Evolutionary conservation across 1,140 invertebrate genomes (phyloP).

Genomic region (Zaprionus gabonicus): DNA sequence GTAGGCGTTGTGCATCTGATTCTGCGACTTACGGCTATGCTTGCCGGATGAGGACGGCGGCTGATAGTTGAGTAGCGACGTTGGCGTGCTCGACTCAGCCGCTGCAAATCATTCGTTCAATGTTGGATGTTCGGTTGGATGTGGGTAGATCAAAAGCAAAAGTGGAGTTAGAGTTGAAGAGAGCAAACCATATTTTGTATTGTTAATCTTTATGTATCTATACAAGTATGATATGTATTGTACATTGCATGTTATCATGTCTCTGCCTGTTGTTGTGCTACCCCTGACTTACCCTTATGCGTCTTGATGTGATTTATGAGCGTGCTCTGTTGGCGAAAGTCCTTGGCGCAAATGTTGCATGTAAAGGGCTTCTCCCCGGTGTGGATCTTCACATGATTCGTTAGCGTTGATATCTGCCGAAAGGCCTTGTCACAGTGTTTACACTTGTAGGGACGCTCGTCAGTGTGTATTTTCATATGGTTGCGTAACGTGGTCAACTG

Average conservation of each 20-base stretch:
- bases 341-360: slow-evolving; percentile 82
- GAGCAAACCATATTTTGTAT: not conserved
- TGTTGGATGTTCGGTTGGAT: slow-evolving; percentile 4
- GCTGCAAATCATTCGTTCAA: slow-evolving; percentile 32
- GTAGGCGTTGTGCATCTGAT: slow-evolving; percentile 74
- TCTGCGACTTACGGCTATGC: slow-evolving; percentile 63
- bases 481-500: slow-evolving; percentile 84
- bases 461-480: slow-evolving; percentile 84
- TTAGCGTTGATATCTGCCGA: slow-evolving; percentile 82
- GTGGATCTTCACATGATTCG: slow-evolving; percentile 84
- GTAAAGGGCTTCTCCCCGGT: slow-evolving; percentile 84
- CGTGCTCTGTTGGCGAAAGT: slow-evolving; percentile 83
- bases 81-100: slow-evolving; percentile 76
- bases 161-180: slow-evolving; percentile 10
- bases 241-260: slow-evolving; percentile 3
- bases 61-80: slow-evolving; percentile 78
- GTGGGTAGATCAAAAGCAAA: slow-evolving; percentile 5
- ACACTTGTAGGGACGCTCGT: slow-evolving; percentile 83
- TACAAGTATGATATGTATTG: not conserved
- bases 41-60: slow-evolving; percentile 66
- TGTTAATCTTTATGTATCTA: slow-evolving; percentile 4
- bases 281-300: slow-evolving; percentile 76
- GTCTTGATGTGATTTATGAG: slow-evolving; percentile 84
- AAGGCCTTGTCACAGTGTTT: slow-evolving; percentile 83
- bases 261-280: not conserved